These are phyloP conservation scores for Arbacia lixula DNA, from an alignment of 53 echinoderm and acorn worm species.

Conservation along the genomic window DNA sequence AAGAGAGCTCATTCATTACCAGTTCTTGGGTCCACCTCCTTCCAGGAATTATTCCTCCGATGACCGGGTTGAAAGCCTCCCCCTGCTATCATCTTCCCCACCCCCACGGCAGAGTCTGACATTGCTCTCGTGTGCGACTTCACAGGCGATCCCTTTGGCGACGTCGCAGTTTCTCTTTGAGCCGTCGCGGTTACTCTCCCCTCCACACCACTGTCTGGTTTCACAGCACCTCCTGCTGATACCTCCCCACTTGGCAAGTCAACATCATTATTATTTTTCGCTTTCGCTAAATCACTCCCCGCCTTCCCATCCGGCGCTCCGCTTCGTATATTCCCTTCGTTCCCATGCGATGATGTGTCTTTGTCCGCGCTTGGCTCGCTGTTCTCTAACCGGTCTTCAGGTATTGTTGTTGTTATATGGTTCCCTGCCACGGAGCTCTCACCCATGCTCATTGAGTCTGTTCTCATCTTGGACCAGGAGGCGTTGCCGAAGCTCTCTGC, in stretches of 20 bases:
- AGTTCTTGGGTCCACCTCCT: slow-evolving; percentile 87
- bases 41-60: slow-evolving; percentile 81
- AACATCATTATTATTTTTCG: slow-evolving; percentile 8
- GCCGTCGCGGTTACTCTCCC: background rate
- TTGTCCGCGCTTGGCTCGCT: background rate
- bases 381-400: slow-evolving; percentile 22
- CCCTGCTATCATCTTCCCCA: slow-evolving; percentile 57
- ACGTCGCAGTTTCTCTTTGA: background rate
- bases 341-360: too few relatives aligned
- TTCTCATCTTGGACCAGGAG: slow-evolving; percentile 84
- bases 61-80: slow-evolving; percentile 61
- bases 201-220: background rate
- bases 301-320: background rate
- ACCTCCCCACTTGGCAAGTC: slow-evolving; percentile 13
- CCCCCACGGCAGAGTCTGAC: slow-evolving; percentile 80
- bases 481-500: slow-evolving; percentile 90
- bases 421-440: slow-evolving; percentile 35
- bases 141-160: slow-evolving; percentile 42
- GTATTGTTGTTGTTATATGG: slow-evolving; percentile 49
- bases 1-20: slow-evolving; percentile 55
- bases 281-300: background rate
- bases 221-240: background rate
- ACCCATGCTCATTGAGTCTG: slow-evolving; percentile 71
- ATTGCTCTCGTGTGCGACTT: slow-evolving; percentile 81
- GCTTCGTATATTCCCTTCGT: too few relatives aligned